phyloP scores from a whole-genome alignment of 2,113 vertebrate species.

The Sphaerodactylus townsendi region DNA sequence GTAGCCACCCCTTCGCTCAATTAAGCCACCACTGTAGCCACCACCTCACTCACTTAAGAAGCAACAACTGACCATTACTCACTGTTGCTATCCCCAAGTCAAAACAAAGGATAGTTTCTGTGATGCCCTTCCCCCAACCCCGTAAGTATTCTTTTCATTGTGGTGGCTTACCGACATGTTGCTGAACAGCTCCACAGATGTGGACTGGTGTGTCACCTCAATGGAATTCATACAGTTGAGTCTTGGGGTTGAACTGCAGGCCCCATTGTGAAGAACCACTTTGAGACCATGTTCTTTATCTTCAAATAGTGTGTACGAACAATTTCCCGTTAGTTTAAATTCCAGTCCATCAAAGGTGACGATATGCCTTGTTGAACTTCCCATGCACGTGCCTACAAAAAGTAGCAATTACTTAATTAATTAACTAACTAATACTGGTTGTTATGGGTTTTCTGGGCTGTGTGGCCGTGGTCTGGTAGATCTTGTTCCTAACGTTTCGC shows the following conservation, averaged over 20 bases:
- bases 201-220: slow-evolving; percentile 75
- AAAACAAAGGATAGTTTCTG: not conserved
- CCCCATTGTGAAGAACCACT: slow-evolving; percentile 82
- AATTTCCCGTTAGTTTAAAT: slow-evolving; percentile 85
- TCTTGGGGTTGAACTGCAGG: slow-evolving; percentile 70
- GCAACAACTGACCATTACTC: not conserved
- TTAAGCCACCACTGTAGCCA: not conserved
- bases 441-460: too few species aligned
- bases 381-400: slow-evolving; percentile 86
- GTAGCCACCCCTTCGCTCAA: not conserved
- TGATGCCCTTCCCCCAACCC: not conserved
- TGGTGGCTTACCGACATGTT: slow-evolving; percentile 81
- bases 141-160: not conserved
- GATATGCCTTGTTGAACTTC: slow-evolving; percentile 90
- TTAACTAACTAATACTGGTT: too few species aligned
- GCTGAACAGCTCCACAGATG: slow-evolving; percentile 78
- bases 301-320: slow-evolving; percentile 87
- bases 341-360: slow-evolving; percentile 88
- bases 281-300: slow-evolving; percentile 72
- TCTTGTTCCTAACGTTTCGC: too few species aligned
- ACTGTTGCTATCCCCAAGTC: not conserved
- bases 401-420: not conserved
- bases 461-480: too few species aligned
- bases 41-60: not conserved
- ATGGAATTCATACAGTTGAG: slow-evolving; percentile 89